phyloP scores from a whole-genome alignment of 2,888 invertebrate species.

The Mylabris sibirica region DNA sequence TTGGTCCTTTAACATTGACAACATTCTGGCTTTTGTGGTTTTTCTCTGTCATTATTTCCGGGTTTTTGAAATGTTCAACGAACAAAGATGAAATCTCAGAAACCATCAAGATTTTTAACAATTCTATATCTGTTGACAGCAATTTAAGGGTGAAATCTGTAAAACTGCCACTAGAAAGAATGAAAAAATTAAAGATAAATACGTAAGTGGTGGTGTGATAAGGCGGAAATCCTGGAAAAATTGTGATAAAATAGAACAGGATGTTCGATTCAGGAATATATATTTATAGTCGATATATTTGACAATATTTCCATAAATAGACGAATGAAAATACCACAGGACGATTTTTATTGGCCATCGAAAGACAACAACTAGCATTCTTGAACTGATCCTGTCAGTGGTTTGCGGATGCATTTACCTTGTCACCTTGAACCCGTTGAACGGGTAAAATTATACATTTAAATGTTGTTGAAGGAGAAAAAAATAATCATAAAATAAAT shows the following conservation, averaged over 20 bases:
- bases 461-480: neutral
- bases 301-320: neutral
- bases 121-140: too few relatives aligned
- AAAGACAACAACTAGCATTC: constrained; percentile 12
- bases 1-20: neutral
- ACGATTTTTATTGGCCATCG: constrained; percentile 5
- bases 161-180: neutral
- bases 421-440: constrained; percentile 12
- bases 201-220: neutral
- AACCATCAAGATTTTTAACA: neutral
- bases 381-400: constrained; percentile 13
- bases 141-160: neutral
- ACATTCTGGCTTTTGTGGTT: neutral
- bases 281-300: too few relatives aligned
- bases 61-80: neutral
- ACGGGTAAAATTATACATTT: constrained; percentile 14
- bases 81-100: neutral
- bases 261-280: neutral
- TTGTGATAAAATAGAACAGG: neutral
- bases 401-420: constrained; percentile 14
- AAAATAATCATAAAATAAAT: constrained; percentile 12
- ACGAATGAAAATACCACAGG: neutral
- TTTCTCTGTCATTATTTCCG: neutral
- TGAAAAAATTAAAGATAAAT: too few relatives aligned
- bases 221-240: constrained; percentile 13